Evolutionary conservation across 2,888 invertebrate genomes (phyloP).

Genomic region (Rambutsinella grinnellia): DNA sequence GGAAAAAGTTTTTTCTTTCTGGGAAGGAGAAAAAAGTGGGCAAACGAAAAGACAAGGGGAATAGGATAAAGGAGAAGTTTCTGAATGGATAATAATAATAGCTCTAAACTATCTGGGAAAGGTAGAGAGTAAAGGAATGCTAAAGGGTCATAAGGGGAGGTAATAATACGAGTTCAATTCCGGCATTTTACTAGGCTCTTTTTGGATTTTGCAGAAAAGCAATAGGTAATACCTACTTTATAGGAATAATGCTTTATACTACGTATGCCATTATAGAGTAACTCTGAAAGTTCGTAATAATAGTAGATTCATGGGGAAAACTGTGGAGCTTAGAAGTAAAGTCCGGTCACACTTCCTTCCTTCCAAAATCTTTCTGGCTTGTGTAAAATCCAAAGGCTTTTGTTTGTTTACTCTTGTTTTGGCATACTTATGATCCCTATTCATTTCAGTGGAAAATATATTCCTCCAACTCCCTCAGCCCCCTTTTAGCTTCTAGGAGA

Average conservation of each 20-base stretch:
- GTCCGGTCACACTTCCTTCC: background rate
- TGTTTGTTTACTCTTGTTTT: background rate
- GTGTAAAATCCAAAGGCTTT: background rate
- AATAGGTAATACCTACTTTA: background rate
- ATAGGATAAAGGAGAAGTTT: background rate
- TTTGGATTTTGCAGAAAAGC: background rate
- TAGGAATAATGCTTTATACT: conserved; percentile 26
- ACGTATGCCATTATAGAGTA: conserved; percentile 23
- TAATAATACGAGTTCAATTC: background rate
- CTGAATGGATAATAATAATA: conserved; percentile 30
- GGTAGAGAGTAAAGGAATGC: no score
- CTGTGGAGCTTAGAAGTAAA: no score
- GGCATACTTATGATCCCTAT: background rate
- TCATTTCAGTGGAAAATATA: background rate
- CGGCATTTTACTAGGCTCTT: background rate
- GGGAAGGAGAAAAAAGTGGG: background rate
- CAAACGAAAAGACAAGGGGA: background rate
- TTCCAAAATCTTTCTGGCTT: background rate
- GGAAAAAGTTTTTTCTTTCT: no score
- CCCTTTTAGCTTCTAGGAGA: no score
- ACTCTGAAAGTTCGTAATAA: no score
- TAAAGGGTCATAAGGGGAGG: background rate
- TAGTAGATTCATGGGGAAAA: no score
- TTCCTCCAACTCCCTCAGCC: no score
- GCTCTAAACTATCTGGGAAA: background rate